phyloP scores from a whole-genome alignment of 2,888 invertebrate genomes.

The Nipponacmea schrenckii region DNA sequence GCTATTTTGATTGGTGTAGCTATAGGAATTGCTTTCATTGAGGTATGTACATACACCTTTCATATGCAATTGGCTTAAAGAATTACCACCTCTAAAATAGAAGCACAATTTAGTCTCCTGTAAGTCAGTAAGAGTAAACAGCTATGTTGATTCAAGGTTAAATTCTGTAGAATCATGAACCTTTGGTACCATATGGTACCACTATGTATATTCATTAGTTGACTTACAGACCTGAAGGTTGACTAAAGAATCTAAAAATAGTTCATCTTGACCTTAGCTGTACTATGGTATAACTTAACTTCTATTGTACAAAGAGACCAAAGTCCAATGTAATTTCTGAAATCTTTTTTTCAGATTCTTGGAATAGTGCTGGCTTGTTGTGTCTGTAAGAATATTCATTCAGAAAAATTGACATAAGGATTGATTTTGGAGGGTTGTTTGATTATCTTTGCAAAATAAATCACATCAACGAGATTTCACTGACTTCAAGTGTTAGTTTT shows the following conservation, averaged over 20 bases:
- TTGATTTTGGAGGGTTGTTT: no score
- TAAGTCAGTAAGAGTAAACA: background rate
- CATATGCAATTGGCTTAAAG: no score
- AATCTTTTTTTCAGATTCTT: slow-evolving; percentile 2
- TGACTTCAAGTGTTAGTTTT: no score
- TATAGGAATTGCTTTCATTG: slow-evolving; percentile 8
- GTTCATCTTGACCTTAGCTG: no score
- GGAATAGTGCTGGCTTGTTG: slow-evolving; percentile 10
- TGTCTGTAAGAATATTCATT: slow-evolving; percentile 5
- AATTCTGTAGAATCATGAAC: no score
- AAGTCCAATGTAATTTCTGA: background rate
- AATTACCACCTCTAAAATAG: background rate
- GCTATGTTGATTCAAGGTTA: no score
- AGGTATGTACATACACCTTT: background rate
- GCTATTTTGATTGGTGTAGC: slow-evolving; percentile 10
- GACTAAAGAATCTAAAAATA: no score
- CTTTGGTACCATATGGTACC: no score
- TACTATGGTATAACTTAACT: background rate
- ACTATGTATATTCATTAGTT: no score
- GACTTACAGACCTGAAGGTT: no score
- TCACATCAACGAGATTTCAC: no score
- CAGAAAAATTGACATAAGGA: background rate
- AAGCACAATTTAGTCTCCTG: background rate
- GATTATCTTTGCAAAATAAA: no score
- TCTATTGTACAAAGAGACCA: background rate